Base-by-base conservation (phyloP, 2,888 invertebrate species). In the Spodoptera picta region DNA sequence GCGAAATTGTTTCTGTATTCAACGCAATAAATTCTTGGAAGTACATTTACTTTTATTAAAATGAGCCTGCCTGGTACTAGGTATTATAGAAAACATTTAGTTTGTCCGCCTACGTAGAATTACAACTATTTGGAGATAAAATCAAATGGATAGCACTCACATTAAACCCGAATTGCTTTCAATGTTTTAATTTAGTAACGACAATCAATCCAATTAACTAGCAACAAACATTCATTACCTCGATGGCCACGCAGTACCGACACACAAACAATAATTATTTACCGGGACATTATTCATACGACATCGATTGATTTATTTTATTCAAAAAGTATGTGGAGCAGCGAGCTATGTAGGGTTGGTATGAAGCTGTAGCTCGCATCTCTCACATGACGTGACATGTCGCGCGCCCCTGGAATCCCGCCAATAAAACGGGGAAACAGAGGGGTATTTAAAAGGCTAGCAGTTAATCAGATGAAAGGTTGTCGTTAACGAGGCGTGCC, bases 391-490 rank as follows among this genome's bases (percentile, higher is more conserved):
- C 49, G 59, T 76, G 68, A 49, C 59, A 48, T 14, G 64, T 55
- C 53, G 36, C 60, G 44, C 44, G 50, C 9, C 41, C 53, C 46
- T 59, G 56, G 57, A 41, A 50, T 31, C 55, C 52, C 42, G 42
- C 31, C 65, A 68, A 65, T 68, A 76, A 73, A 76, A 65, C 68
- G 47, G 56, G 64, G 65, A 55, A 72, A 63, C 61, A 76, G 59
- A 65, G 60, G 59, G 73, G 65, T 73, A 77, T 76, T 79, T 79
- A 78, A 80, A 75, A 69, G 69, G 67, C 69, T 67, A 64, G 73
- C 65, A 80, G 80, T 81, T 81, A 81, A 80, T 78, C 74, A 78
- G 74, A 80, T 80, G 82, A 80, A 80, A 80, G 82, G 79, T 70
- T 69, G 65, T 78, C 80, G 79, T 73, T 76, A 80, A 80, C 76